Evolutionary conservation across 2,113 vertebrate species (phyloP).

Genomic region (Nanorana parkeri): DNA sequence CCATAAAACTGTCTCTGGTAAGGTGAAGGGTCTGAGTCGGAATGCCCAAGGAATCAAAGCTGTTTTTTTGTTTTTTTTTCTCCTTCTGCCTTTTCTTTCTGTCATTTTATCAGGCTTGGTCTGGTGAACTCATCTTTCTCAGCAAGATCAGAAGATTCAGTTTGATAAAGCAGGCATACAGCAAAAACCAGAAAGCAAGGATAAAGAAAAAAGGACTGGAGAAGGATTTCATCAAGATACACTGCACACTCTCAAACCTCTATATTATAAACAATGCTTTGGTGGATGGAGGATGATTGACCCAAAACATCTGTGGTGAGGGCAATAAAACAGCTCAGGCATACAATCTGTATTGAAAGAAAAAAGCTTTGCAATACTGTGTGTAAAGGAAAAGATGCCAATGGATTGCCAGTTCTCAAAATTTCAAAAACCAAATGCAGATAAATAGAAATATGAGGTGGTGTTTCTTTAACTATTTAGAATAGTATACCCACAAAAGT

Average conservation of each 20-base stretch:
- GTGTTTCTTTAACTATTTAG: too few species aligned
- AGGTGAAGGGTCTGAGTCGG: constrained; percentile 40
- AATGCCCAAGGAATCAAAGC: constrained; percentile 22
- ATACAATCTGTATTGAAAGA: constrained; percentile 26
- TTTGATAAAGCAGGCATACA: not conserved
- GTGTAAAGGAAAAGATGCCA: too few species aligned
- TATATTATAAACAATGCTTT: constrained; percentile 17
- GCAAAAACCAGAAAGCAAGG: not conserved
- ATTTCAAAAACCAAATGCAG: too few species aligned
- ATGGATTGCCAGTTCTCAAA: too few species aligned
- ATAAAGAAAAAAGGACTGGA: constrained; percentile 28
- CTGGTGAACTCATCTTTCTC: constrained; percentile 20
- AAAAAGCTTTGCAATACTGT: constrained; percentile 14
- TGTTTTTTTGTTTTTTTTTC: not conserved
- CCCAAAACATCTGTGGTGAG: constrained; percentile 53
- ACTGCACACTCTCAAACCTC: not conserved
- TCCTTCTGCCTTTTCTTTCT: not conserved
- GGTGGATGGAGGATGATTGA: constrained; percentile 9
- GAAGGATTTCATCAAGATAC: not conserved
- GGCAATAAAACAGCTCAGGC: constrained; percentile 49
- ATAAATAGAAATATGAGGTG: too few species aligned
- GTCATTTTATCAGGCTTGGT: constrained; percentile 38
- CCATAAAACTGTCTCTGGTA: constrained; percentile 48
- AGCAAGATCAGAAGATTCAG: constrained; percentile 21
- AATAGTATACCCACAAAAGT: too few species aligned